Percentiles rank a stretch among this genome's conserved stretches.
These are phyloP conservation scores for Rugalucina vietnamica DNA, from an alignment of 2,888 invertebrate genomes.

Conservation along the genomic window DNA sequence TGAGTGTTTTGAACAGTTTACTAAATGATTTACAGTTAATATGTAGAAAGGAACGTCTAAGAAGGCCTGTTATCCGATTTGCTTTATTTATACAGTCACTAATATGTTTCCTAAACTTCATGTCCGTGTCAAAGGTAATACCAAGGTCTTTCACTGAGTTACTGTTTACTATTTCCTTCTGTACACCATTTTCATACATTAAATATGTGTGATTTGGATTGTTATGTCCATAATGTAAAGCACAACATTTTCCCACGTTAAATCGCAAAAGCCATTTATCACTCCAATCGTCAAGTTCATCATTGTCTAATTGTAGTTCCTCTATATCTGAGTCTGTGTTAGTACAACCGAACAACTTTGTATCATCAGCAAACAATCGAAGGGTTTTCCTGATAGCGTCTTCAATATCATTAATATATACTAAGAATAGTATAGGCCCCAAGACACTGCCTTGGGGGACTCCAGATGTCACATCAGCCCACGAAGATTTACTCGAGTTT, in stretches of 20 bases:
- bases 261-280: slow-evolving; percentile 16
- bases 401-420: slow-evolving; percentile 41
- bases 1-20: slow-evolving; percentile 22
- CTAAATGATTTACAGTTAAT: slow-evolving; percentile 20
- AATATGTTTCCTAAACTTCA: slow-evolving; percentile 31
- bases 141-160: slow-evolving; percentile 10
- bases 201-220: not conserved
- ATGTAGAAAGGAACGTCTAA: slow-evolving; percentile 24
- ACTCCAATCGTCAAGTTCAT: slow-evolving; percentile 7
- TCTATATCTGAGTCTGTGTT: no score
- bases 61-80: slow-evolving; percentile 20
- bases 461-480: slow-evolving; percentile 41
- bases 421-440: slow-evolving; percentile 29
- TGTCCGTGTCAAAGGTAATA: slow-evolving; percentile 24
- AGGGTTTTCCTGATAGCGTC: slow-evolving; percentile 2
- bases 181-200: slow-evolving; percentile 4
- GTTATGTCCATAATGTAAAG: not conserved
- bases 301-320: slow-evolving; percentile 10
- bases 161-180: not conserved
- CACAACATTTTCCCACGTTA: slow-evolving; percentile 16
- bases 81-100: slow-evolving; percentile 32
- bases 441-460: slow-evolving; percentile 52
- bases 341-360: slow-evolving; percentile 22
- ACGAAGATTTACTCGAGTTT: slow-evolving; percentile 16
- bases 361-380: slow-evolving; percentile 47